phyloP scores from a whole-genome alignment of 2,888 invertebrate species.

The Rhabditoides inermis region DNA sequence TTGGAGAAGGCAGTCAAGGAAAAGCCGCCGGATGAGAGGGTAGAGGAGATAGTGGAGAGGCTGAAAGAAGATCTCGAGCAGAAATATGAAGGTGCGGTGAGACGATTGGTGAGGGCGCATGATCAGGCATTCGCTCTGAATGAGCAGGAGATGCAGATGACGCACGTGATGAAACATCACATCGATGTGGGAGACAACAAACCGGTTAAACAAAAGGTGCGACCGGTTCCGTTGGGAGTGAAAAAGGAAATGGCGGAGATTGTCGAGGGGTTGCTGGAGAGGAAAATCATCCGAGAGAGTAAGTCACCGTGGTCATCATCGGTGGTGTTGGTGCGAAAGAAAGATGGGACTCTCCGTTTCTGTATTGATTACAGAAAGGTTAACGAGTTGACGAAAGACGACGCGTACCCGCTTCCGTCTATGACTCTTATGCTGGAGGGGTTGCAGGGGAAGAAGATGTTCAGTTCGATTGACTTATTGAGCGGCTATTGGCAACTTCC shows the following conservation, averaged over 20 bases:
- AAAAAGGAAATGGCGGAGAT: constrained; percentile 6
- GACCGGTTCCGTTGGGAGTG: constrained; percentile 6
- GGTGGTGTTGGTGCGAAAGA: constrained; percentile 52
- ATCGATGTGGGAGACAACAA: constrained; percentile 7
- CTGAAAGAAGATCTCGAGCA: constrained; percentile 7
- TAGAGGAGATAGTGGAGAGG: constrained; percentile 14
- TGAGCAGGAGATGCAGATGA: constrained; percentile 6
- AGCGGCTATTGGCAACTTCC: no score
- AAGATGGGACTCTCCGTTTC: constrained; percentile 31
- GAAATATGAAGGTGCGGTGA: not conserved
- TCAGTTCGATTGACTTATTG: no score
- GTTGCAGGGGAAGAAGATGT: no score
- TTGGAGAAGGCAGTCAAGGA: no score
- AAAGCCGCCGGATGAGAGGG: no score
- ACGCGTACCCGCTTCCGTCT: no score
- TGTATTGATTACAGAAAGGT: constrained; percentile 39
- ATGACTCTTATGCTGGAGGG: no score
- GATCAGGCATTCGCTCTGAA: constrained; percentile 6
- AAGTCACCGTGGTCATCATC: constrained; percentile 51
- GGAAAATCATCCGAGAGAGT: constrained; percentile 25
- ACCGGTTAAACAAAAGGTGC: not conserved
- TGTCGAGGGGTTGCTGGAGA: constrained; percentile 5
- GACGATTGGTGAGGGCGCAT: not conserved
- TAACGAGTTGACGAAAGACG: constrained; percentile 29
- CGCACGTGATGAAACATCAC: constrained; percentile 4